phyloP scores from a whole-genome alignment of 2,113 vertebrate genomes.

The Phrynosoma blainvillii region DNA sequence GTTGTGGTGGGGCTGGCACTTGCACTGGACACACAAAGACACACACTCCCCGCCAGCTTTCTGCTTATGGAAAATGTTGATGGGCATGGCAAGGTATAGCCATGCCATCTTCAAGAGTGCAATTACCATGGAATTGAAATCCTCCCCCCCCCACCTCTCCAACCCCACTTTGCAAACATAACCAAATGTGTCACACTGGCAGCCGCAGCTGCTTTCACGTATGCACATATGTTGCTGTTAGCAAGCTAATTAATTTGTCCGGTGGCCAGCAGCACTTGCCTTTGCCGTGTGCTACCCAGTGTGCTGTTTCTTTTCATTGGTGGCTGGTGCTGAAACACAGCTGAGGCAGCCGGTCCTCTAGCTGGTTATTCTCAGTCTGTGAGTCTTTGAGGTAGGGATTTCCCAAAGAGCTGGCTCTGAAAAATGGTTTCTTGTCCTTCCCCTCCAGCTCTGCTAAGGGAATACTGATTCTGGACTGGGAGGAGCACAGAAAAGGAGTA shows the following conservation, averaged over 20 bases:
- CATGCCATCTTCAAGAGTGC: constrained; percentile 4
- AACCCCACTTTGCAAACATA: not conserved
- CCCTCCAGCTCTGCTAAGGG: not conserved
- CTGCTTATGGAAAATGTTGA: not conserved
- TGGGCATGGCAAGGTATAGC: not conserved
- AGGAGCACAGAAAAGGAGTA: not conserved
- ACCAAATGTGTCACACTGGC: constrained; percentile 7
- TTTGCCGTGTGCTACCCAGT: no score
- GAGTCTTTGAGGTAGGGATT: no score
- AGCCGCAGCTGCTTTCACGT: not conserved
- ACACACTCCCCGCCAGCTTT: not conserved
- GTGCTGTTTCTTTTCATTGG: not conserved
- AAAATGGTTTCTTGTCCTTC: no score
- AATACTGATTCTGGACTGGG: not conserved
- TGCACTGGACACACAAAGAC: no score
- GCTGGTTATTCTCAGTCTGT: not conserved
- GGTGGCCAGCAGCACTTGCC: not conserved
- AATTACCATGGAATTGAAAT: constrained; percentile 18
- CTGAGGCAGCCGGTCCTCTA: not conserved
- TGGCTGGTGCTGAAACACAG: not conserved
- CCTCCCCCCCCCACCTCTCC: not conserved
- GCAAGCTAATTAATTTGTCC: constrained; percentile 25
- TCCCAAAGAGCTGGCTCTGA: not conserved
- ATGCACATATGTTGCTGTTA: constrained; percentile 15
- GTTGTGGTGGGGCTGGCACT: not conserved